These are phyloP conservation scores for Drosophila bunnanda DNA, from an alignment of 2,888 invertebrate genomes.

Conservation along the genomic window DNA sequence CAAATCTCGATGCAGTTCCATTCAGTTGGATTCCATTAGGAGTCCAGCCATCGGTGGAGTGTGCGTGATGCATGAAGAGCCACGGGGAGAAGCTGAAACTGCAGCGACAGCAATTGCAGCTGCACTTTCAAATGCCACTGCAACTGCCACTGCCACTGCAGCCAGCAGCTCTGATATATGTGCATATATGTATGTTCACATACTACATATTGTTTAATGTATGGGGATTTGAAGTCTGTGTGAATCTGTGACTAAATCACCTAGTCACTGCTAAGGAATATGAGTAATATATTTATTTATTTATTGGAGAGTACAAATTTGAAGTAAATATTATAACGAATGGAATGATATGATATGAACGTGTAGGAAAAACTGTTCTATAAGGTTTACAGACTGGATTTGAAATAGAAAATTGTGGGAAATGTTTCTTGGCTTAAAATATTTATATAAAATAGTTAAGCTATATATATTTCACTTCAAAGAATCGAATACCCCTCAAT, in stretches of 20 bases:
- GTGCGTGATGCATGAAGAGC: conserved; percentile 29
- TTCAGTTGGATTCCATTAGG: conserved; percentile 57
- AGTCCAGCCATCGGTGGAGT: conserved; percentile 21
- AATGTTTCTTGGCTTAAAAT: background rate
- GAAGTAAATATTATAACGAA: background rate
- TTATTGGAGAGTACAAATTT: background rate
- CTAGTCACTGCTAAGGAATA: background rate
- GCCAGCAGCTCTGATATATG: conserved; percentile 17
- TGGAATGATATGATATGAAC: too few relatives aligned
- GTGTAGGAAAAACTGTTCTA: background rate
- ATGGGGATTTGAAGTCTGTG: conserved; percentile 58
- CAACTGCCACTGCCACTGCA: conserved; percentile 3
- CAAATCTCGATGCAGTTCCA: conserved; percentile 49
- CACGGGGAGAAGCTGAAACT: conserved; percentile 24
- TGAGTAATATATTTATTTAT: background rate
- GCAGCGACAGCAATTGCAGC: conserved; percentile 11
- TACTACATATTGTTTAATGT: conserved; percentile 50
- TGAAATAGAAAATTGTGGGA: too few relatives aligned
- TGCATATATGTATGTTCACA: conserved; percentile 15
- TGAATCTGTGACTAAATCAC: conserved; percentile 9
- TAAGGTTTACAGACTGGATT: background rate
- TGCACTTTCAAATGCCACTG: conserved; percentile 1
- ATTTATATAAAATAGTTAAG: background rate
- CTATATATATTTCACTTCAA: background rate
- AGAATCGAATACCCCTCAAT: too few relatives aligned